Evolutionary conservation across 1,140 invertebrate genomes (phyloP).

Genomic region (Eurosta solidaginis): DNA sequence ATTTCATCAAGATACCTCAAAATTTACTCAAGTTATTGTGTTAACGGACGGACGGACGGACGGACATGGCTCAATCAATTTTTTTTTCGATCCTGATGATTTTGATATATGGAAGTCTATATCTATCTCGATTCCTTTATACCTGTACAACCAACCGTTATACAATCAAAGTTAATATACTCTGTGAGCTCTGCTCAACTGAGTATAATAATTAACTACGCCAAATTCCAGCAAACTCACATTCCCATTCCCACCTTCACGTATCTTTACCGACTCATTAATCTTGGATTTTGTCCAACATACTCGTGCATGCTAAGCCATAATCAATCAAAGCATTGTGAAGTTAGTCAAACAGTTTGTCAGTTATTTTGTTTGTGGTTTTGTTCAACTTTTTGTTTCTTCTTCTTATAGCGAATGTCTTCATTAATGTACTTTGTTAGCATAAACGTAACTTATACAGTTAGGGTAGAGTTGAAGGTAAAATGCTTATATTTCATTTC

Average conservation of each 20-base stretch:
- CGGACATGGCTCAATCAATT: too few species aligned
- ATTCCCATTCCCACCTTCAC: not conserved
- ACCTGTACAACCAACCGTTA: too few species aligned
- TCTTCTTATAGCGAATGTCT: not conserved
- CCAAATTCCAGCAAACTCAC: too few species aligned
- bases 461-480: not conserved
- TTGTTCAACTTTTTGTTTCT: not conserved
- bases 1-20: too few species aligned
- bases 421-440: constrained; percentile 21
- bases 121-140: too few species aligned
- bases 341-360: not conserved
- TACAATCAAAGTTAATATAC: too few species aligned
- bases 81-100: too few species aligned
- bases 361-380: not conserved
- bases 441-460: constrained; percentile 6
- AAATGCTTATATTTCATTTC: constrained; percentile 27
- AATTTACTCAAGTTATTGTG: too few species aligned
- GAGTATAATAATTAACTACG: too few species aligned
- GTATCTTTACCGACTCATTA: not conserved
- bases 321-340: constrained; percentile 26
- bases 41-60: too few species aligned
- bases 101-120: too few species aligned
- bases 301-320: not conserved
- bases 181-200: too few species aligned
- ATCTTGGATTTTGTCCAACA: not conserved